Evolutionary conservation across 2,113 vertebrate species (phyloP).

Genomic region (Zosterops pallidus): DNA sequence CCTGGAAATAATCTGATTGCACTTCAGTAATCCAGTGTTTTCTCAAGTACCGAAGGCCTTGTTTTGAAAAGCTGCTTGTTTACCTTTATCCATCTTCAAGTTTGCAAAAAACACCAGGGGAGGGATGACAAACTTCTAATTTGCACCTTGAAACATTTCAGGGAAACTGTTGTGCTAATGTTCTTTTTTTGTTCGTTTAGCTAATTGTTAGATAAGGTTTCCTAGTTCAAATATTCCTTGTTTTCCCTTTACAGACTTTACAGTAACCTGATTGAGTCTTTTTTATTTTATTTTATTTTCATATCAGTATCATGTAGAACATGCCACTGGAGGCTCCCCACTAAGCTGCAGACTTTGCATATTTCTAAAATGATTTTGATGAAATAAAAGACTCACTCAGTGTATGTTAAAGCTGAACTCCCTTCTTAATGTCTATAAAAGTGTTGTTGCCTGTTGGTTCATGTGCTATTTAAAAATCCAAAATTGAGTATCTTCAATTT

Average conservation of each 20-base stretch:
- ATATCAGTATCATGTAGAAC: not conserved
- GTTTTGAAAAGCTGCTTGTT: slow-evolving; percentile 72
- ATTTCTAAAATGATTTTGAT: not conserved
- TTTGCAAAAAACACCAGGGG: slow-evolving; percentile 7
- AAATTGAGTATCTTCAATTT: not conserved
- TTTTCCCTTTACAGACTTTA: slow-evolving; percentile 18
- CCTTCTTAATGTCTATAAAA: not conserved
- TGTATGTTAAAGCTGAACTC: slow-evolving; percentile 18
- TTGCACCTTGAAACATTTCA: slow-evolving; percentile 75
- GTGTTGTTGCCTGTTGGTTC: not conserved
- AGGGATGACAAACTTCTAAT: slow-evolving; percentile 40
- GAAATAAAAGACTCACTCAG: not conserved
- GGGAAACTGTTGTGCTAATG: slow-evolving; percentile 70
- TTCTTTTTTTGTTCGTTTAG: slow-evolving; percentile 33
- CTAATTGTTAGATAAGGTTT: not conserved
- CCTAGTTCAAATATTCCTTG: not conserved
- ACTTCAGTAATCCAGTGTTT: slow-evolving; percentile 76
- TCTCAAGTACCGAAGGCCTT: slow-evolving; percentile 75
- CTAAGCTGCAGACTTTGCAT: not conserved
- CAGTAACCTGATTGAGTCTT: not conserved
- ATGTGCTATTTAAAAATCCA: not conserved
- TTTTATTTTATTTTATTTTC: not conserved
- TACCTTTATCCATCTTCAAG: slow-evolving; percentile 52
- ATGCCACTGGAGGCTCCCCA: not conserved
- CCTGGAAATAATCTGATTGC: slow-evolving; percentile 72